Evolutionary conservation across 2,113 vertebrate genomes (phyloP), one percentile per base, ranked within the genome.

Genomic region (Hippopotamus amphibius): DNA sequence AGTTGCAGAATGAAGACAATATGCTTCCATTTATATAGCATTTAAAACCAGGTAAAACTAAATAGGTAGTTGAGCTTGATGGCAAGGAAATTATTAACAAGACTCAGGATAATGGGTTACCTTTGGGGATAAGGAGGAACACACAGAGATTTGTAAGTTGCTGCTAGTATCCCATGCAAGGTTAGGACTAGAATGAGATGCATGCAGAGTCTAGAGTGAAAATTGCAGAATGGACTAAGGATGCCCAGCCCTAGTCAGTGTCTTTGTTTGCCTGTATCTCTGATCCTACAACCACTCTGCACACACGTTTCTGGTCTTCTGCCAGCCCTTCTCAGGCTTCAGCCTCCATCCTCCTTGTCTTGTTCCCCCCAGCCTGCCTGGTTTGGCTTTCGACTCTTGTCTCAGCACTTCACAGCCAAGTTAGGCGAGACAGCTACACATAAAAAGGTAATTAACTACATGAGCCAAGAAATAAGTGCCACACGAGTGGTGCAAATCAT

Each of bases 401-500:
- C 57, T 93, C 79, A 37, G 94, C 80, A 59, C 72, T 93, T 88
- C 77, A 53, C 26, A 61, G 96, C 76, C 96, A 97, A 97, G 21
- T 85, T 53, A 88, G 53, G 80, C 1, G 1, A 97, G 90, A 93
- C 65, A 57, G 83, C 55, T 69, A 87, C 50, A 63, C 65, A 77
- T 88, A 92, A 92, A 93, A 90, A 92, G 93, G 92, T 93, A 87
- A 94, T 97, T 96, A 95, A 68, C 46, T 48, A 46, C 21, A 76
- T 9, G 26, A 95, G 87, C 95, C 96, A 96, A 96, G 95, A 97
- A 96, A 92, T 92, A 82, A 83, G 57, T 97, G 80, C 86, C 79
- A 71, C 63, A 46, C 66, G 84, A 92, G 74, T 59, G 50, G 48
- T 88, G 66, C 59, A 88, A 88, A 66, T 96, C 26, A n/a, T 90